Evolutionary conservation across 1,140 invertebrate genomes (phyloP), one percentile per base, ranked within the genome.

Genomic region (Phocides pigmalion): DNA sequence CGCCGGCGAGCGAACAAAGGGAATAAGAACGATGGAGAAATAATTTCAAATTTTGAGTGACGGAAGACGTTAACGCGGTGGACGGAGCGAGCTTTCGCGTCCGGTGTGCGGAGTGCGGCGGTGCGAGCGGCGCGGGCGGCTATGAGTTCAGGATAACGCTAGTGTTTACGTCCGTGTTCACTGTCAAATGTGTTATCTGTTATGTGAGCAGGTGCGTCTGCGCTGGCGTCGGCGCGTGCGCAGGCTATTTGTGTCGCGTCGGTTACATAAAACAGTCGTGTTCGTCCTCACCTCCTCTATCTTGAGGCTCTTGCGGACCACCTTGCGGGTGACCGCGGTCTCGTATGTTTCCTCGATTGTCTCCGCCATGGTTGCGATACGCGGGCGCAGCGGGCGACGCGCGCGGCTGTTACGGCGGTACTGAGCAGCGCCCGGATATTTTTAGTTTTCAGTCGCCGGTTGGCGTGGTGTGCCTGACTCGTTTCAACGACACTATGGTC

Each of bases 241-340:
- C 76, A 70, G 58, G 65, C 70, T 82, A 86, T 86, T 84, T 82
- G 83, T 83, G 82, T 83, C 76, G 81, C 79, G 74, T 79, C 79
- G 77, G 75, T 88, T 87, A 89, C 84, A 85, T 89, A 89, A 88
- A 86, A 70, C 80, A 79, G 76, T 79, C 74, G 80, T 79, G 76
- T 75, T 62, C 71, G 69, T 81, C 79, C 92, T 93, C 92, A 94
- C 94, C 92, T 94, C 94, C 90, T 94, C 93, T 84, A 94, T 94
- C 82, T 93, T 94, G 82, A 94, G 93, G 89, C 92, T 94, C 73
- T 93, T 94, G 82, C 93, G 93, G 62, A 93, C 90, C 79, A 93
- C 93, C 87, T 94, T 94, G 70, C 93, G 93, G 66, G 93, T 94
- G 76, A 93, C 93, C 67, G 93, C 93, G 74, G 77, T 89, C 89